Evolutionary conservation across 1,140 invertebrate species (phyloP), one percentile per base, ranked within the genome.

Genomic region (Bombus confusus): DNA sequence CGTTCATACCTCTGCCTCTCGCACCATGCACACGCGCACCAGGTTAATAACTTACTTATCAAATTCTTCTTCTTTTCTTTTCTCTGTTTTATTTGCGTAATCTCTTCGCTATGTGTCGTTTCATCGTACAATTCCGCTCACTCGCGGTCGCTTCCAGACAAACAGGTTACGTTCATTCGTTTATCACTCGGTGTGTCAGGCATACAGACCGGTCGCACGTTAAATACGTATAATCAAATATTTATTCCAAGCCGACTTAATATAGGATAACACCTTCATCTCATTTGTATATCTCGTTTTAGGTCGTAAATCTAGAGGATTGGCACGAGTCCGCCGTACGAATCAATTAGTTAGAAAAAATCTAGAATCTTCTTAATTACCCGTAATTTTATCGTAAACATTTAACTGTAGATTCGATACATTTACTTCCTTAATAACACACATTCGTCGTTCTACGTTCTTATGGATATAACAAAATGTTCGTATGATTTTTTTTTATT

Each of bases 301-400:
- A 91, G 87, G 89, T 93, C 84, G 91, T 92, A 92, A 93, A 87
- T 91, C 91, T 93, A 93, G 86, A 92, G 91, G 86, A 93, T 93
- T 91, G 91, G 91, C 91, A 90, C 91, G 87, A 93, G 89, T 91
- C 87, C 86, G 87, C 88, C 89, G 85, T 93, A 94, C 91, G 87
- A 93, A 93, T 91, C 92, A 91, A 89, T 94, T 93, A 94, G 91
- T 93, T 94, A 95, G 93, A 94, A 95, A 95, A 95, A 95, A 92
- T 95, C 94, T 94, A 94, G 90, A 95, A 93, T 94, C 93, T 93
- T 93, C 92, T 94, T 95, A 94, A 94, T 95, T 95, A 95, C 94
- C 94, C 94, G 94, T 95, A 95, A 94, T 95, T 94, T 95, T 94
- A 94, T 95, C 92, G 92, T 95, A 94, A 95, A 94, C 90, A 94